Percentiles rank a stretch among this genome's conserved stretches.
Conservation (phyloP, 64 coral and sea anemone genomes). For the Astreopora myriophthalma region DNA sequence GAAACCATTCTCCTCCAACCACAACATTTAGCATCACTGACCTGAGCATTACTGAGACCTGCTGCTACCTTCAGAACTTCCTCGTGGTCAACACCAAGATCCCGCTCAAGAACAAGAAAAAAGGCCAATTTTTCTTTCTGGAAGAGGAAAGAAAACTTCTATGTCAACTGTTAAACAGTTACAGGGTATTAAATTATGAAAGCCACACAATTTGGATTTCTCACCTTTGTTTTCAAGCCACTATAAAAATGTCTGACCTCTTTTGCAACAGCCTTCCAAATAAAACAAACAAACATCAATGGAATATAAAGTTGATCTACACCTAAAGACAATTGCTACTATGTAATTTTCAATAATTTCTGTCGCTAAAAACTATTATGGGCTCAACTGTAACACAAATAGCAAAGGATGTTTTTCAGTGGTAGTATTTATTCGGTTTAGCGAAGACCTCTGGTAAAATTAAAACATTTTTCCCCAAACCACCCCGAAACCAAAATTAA, state of each 20-base stretch:
- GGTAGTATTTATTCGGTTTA: no score
- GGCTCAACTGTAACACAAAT: no score
- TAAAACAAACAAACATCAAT: neutral
- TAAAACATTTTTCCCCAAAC: no score
- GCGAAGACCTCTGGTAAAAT: no score
- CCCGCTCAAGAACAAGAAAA: conserved; percentile 80
- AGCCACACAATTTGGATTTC: neutral
- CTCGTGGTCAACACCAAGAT: conserved; percentile 87
- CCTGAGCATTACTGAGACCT: conserved; percentile 63
- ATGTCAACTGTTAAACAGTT: no score
- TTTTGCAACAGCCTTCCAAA: conserved; percentile 81
- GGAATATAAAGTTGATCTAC: no score
- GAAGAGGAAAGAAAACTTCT: neutral
- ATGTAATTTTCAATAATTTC: no score
- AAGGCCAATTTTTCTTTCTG: conserved; percentile 91
- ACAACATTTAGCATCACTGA: neutral
- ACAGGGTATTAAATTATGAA: neutral
- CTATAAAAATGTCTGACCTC: conserved; percentile 86
- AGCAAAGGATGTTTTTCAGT: no score
- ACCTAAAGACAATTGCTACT: no score
- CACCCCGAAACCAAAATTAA: no score
- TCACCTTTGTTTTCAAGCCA: conserved; percentile 70
- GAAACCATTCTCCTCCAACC: no score
- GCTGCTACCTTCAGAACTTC: conserved; percentile 47
- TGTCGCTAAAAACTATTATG: no score